Evolutionary conservation across 2,797 vertebrate genomes (phyloP).

Genomic region (Apogon hyalosoma): DNA sequence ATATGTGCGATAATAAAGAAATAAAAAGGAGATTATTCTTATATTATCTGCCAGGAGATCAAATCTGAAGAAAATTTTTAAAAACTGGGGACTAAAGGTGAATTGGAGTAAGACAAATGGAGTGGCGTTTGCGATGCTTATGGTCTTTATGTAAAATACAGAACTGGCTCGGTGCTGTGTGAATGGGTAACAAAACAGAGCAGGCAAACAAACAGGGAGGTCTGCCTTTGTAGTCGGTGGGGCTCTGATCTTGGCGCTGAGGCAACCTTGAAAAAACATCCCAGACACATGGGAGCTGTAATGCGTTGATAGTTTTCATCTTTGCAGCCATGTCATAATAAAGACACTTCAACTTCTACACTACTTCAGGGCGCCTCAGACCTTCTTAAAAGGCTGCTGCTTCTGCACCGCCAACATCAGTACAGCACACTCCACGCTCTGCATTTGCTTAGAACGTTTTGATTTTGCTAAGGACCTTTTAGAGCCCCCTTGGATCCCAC

Average conservation of each 20-base stretch:
- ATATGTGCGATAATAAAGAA: constrained; percentile 7
- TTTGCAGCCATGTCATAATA: constrained; percentile 27
- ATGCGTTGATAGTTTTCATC: constrained; percentile 8
- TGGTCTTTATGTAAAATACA: constrained; percentile 6
- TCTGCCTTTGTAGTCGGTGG: constrained; percentile 45
- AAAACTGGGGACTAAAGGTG: background rate
- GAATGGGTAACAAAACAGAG: constrained; percentile 21
- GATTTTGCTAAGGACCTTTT: constrained; percentile 8
- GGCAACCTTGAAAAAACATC: constrained; percentile 29
- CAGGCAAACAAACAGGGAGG: constrained; percentile 38
- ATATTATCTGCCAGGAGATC: background rate
- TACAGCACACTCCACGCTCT: background rate
- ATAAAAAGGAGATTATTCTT: background rate
- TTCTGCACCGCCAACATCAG: constrained; percentile 7
- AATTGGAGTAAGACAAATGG: constrained; percentile 1
- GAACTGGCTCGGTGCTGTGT: constrained; percentile 5
- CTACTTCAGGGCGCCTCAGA: background rate
- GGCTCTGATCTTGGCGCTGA: constrained; percentile 37
- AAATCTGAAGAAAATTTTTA: background rate
- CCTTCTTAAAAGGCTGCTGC: constrained; percentile 7
- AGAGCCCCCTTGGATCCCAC: constrained; percentile 1
- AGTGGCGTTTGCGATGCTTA: constrained; percentile 12
- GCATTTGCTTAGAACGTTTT: background rate
- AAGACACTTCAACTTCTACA: constrained; percentile 15
- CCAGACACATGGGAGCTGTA: constrained; percentile 32